phyloP scores from a whole-genome alignment of 2,113 vertebrate genomes.

The Tragelaphus scriptus region DNA sequence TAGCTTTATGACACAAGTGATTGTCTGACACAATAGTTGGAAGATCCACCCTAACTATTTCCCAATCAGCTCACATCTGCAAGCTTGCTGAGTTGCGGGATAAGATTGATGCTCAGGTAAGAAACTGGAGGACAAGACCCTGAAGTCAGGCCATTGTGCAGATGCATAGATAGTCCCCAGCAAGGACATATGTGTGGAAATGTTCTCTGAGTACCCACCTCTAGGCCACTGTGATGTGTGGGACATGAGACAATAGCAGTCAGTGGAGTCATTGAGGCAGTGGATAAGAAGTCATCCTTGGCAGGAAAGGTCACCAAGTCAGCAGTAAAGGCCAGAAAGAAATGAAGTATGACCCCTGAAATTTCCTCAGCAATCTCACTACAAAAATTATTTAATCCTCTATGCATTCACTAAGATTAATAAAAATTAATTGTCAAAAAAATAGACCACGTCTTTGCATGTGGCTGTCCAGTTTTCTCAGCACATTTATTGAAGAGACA shows the following conservation, averaged over 20 bases:
- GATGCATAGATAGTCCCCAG: conserved; percentile 75
- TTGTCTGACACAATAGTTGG: not conserved
- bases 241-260: conserved; percentile 86
- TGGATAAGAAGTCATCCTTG: conserved; percentile 64
- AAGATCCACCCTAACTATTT: conserved; percentile 82
- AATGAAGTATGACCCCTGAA: not conserved
- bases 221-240: conserved; percentile 83
- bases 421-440: not conserved
- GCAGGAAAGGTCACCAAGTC: not conserved
- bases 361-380: not conserved
- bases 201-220: conserved; percentile 82
- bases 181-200: conserved; percentile 85
- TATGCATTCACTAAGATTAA: not conserved
- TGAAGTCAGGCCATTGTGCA: conserved; percentile 85
- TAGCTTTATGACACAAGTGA: not conserved
- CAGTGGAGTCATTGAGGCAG: conserved; percentile 82
- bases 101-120: conserved; percentile 85
- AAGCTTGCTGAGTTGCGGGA: conserved; percentile 84
- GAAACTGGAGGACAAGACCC: conserved; percentile 83
- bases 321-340: not conserved
- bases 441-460: not conserved
- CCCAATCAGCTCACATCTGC: conserved; percentile 84
- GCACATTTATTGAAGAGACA: not conserved
- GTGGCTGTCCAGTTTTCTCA: not conserved
- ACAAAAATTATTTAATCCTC: not conserved